Evolutionary conservation across 2,888 invertebrate genomes (phyloP).

Genomic region (Xestia ashworthii): DNA sequence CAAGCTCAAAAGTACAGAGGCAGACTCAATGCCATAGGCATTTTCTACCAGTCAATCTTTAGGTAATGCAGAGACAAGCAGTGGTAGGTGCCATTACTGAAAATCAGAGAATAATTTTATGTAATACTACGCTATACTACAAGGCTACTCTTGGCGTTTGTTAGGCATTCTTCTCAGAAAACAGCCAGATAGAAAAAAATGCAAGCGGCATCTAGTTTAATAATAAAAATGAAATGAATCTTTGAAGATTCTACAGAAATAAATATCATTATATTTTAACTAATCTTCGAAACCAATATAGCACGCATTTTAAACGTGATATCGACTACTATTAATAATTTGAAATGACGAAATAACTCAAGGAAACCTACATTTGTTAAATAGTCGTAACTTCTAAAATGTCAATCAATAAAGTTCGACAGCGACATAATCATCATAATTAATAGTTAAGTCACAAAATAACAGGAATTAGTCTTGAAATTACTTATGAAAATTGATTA

Average conservation of each 20-base stretch:
- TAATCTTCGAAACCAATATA: neutral
- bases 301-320: neutral
- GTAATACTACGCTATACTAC: too few species aligned
- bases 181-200: neutral
- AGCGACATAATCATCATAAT: neutral
- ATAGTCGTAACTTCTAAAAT: slow-evolving; percentile 24
- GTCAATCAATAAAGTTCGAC: slow-evolving; percentile 27
- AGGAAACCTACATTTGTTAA: slow-evolving; percentile 23
- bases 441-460: neutral
- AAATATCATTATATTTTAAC: neutral
- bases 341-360: slow-evolving; percentile 19
- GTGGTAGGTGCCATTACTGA: too few species aligned
- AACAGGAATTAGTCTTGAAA: neutral
- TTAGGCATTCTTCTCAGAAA: neutral
- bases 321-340: slow-evolving; percentile 6
- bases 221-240: neutral
- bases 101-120: too few species aligned
- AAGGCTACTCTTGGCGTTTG: neutral
- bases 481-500: neutral
- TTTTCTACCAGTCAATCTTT: too few species aligned
- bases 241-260: neutral
- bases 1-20: too few species aligned
- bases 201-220: neutral
- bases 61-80: too few species aligned
- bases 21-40: too few species aligned